phyloP scores from a whole-genome alignment of 2,888 invertebrate genomes.

The Drosophila algonquin region DNA sequence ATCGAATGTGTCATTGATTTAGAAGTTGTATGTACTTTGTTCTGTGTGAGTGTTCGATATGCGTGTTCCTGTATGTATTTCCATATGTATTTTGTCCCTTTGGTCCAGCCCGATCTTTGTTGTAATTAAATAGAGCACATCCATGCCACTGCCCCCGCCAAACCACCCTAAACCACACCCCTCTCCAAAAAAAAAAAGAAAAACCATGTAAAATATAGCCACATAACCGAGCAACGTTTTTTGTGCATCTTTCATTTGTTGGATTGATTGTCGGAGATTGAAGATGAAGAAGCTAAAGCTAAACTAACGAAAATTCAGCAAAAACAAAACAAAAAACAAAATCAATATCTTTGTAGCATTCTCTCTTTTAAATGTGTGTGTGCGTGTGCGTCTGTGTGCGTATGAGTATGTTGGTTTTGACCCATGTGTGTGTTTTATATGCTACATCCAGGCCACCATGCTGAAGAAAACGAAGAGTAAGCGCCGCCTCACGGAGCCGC shows the following conservation, averaged over 20 bases:
- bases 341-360: constrained; percentile 31
- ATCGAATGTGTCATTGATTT: constrained; percentile 22
- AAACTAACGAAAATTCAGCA: constrained; percentile 26
- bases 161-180: constrained; percentile 26
- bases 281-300: constrained; percentile 2
- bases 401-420: constrained; percentile 60
- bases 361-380: constrained; percentile 35
- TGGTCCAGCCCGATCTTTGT: constrained; percentile 43
- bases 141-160: constrained; percentile 3
- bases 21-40: background rate
- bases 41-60: constrained; percentile 42
- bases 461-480: constrained; percentile 99
- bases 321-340: constrained; percentile 14
- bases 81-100: constrained; percentile 34
- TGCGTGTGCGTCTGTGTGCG: constrained; percentile 37
- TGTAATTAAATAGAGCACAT: constrained; percentile 46
- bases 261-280: constrained; percentile 21
- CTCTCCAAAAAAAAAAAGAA: background rate
- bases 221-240: constrained; percentile 24
- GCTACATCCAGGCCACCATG: constrained; percentile 96
- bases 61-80: constrained; percentile 39
- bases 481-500: constrained; percentile 94
- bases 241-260: constrained; percentile 51
- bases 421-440: constrained; percentile 69
- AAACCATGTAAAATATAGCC: constrained; percentile 42